Base-by-base conservation (phyloP, 64 coral and sea anemone species). In the Hydrozoanthus tunicans region DNA sequence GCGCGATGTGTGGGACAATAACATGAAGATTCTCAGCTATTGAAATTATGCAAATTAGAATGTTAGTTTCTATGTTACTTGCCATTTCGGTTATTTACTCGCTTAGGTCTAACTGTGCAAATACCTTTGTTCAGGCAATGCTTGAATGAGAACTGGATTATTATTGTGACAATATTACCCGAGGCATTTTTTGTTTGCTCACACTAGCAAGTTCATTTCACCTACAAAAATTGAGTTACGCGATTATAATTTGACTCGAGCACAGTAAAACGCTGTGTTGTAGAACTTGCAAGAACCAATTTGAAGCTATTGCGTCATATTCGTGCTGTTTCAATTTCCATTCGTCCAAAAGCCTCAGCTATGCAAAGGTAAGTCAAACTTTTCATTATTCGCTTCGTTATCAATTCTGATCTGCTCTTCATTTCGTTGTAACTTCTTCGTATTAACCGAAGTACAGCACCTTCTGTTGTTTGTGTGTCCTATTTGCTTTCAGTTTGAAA, bases 41-140 rank as follows among this genome's bases (percentile, higher is more conserved):
- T 86, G 82, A 86, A 24, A 71, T 86, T 83, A 86, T 86, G 70
- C 65, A 86, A 86, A 86, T 86, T 71, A 86, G 65, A 66, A 57
- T 53, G 43, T 86, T 71, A 56, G 64, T 23, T 86, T 86, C 52
- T 14, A 70, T 70, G 63, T 84, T 52, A 68, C 55, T 71, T 66
- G 65, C 65, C 78, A 56, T 51, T 70, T 72, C 5, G 17, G 15
- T 71, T 86, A 70, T 86, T 86, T 86, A 70, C 82, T 56, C 82
- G 53, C 32, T 71, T 3, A 57, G 82, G 61, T 81, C 82, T 70
- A 7, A 68, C 81, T 70, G 82, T 70, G 82, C 58, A 70, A 70
- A 56, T 65, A 86, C 52, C 66, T 86, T 86, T 86, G 82, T 86
- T 83, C 80, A 64, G 60, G 64, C 53, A 56, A 86, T 70, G 65